Conservation (phyloP, 1,140 invertebrate genomes). For the Zaprionus lachaisei region DNA sequence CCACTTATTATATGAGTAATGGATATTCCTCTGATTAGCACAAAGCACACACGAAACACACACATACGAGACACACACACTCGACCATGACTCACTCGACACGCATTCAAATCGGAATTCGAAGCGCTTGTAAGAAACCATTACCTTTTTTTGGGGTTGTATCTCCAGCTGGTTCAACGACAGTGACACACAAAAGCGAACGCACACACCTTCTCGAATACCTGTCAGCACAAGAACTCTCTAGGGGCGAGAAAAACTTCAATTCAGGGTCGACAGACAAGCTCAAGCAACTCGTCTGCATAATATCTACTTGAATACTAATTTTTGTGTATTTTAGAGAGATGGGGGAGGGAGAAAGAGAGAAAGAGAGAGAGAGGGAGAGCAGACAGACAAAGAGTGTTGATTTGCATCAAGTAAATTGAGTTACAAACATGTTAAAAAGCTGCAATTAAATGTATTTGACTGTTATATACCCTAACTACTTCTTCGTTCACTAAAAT, state of each 20-base stretch:
- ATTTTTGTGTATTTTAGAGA: neutral
- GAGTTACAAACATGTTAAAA: too few relatives aligned
- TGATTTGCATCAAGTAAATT: too few relatives aligned
- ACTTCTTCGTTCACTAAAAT: too few relatives aligned
- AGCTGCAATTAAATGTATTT: too few relatives aligned
- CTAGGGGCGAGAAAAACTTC: neutral
- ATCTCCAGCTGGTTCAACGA: neutral
- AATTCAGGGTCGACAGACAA: neutral
- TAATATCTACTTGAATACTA: neutral
- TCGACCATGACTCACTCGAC: slow-evolving; percentile 29
- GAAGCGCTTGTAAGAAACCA: slow-evolving; percentile 2
- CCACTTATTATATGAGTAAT: slow-evolving; percentile 53
- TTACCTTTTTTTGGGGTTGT: neutral
- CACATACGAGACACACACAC: neutral
- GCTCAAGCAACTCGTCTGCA: neutral
- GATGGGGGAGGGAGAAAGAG: neutral
- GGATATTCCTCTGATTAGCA: slow-evolving; percentile 40
- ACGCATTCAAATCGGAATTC: slow-evolving; percentile 1
- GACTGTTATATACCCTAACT: too few relatives aligned
- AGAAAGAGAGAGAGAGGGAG: neutral
- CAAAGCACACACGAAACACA: slow-evolving; percentile 1
- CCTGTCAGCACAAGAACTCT: neutral
- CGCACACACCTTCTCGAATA: neutral
- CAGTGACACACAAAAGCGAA: neutral
- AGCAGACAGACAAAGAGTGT: too few relatives aligned